These are phyloP conservation scores for Pangasianodon gigas DNA, from an alignment of 2,113 vertebrate species.

Conservation along the genomic window DNA sequence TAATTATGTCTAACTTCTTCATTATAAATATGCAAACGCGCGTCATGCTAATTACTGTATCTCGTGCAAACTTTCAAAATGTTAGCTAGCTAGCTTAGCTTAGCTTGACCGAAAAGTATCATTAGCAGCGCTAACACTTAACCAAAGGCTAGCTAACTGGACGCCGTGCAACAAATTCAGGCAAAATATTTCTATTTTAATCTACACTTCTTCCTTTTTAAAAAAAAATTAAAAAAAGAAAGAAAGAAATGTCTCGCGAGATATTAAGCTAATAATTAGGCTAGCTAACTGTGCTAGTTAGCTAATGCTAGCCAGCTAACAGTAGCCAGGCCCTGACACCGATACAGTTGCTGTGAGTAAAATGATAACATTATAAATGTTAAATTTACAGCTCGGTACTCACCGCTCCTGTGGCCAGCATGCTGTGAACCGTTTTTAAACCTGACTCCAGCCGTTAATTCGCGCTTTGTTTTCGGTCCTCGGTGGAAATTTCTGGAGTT, in stretches of 20 bases:
- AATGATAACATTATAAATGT: neutral
- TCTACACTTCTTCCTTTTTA: neutral
- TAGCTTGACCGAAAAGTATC: neutral
- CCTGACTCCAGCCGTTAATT: slow-evolving; percentile 17
- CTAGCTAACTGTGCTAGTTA: neutral
- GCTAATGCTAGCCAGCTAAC: slow-evolving; percentile 7
- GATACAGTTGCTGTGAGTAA: no score
- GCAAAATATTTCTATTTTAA: neutral
- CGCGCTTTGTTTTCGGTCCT: slow-evolving; percentile 28
- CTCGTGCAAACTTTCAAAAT: neutral
- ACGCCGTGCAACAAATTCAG: neutral
- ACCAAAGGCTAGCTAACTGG: neutral
- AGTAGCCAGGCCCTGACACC: neutral
- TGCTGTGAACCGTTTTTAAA: slow-evolving; percentile 56
- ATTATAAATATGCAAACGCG: neutral
- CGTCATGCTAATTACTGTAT: neutral
- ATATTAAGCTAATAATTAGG: no score
- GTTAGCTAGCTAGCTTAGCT: neutral
- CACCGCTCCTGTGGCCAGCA: slow-evolving; percentile 79
- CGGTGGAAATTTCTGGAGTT: slow-evolving; percentile 1
- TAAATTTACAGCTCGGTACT: neutral
- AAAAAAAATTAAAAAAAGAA: no score
- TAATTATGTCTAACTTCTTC: neutral
- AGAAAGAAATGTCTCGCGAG: neutral
- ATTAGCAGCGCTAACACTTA: no score